Percentiles rank a stretch among this genome's conserved stretches.
Conservation (phyloP, 2,888 invertebrate genomes). For the Hyalella azteca region DNA sequence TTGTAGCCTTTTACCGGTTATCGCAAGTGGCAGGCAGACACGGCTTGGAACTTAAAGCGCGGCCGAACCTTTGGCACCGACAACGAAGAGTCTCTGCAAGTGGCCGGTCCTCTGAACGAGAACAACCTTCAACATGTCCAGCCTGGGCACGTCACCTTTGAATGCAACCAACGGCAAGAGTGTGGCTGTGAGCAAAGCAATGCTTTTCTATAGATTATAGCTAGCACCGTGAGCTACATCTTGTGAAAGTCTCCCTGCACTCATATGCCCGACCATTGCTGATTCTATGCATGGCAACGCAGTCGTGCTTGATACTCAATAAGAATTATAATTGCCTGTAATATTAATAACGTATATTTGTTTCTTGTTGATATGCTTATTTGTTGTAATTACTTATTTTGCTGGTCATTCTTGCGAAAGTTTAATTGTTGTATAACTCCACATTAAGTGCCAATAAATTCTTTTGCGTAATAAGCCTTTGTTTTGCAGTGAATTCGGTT, state of each 20-base stretch:
- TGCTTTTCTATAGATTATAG: neutral
- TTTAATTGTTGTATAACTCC: too few species aligned
- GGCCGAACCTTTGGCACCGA: neutral
- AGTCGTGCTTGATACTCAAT: too few species aligned
- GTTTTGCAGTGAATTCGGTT: too few species aligned
- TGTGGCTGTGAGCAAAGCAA: neutral
- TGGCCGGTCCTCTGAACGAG: neutral
- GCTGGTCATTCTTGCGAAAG: too few species aligned
- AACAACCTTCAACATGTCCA: neutral
- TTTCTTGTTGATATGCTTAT: too few species aligned
- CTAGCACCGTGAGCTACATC: slow-evolving; percentile 9
- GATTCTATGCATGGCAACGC: too few species aligned
- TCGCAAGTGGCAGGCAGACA: slow-evolving; percentile 22
- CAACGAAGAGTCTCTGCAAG: neutral
- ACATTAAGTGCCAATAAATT: too few species aligned
- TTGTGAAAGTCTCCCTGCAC: neutral
- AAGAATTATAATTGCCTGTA: too few species aligned
- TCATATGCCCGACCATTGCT: neutral
- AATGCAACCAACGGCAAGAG: neutral
- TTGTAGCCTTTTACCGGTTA: slow-evolving; percentile 29
- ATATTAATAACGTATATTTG: too few species aligned
- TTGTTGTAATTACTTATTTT: too few species aligned
- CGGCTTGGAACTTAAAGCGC: neutral
- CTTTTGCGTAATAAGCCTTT: too few species aligned
- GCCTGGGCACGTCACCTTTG: neutral